Percentiles rank a stretch among this genome's conserved stretches.
Evolutionary conservation across 2,797 vertebrate genomes (phyloP).

Genomic region (Neosilurus mollespiculum): DNA sequence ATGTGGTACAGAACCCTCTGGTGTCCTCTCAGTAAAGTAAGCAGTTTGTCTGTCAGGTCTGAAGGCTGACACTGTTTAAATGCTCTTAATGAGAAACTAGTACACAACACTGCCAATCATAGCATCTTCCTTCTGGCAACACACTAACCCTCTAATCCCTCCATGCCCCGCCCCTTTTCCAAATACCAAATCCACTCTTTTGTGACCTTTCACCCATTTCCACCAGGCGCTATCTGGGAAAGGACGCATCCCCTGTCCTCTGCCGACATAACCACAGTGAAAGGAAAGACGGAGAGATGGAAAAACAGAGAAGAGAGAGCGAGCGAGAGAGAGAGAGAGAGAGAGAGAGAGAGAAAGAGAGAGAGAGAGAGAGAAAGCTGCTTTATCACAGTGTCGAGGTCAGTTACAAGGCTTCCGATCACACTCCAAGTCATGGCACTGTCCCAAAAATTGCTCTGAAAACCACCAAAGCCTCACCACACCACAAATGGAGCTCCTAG

Average conservation of each 20-base stretch:
- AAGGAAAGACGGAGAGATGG: conserved; percentile 24
- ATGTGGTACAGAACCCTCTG: conserved; percentile 33
- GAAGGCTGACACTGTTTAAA: conserved; percentile 38
- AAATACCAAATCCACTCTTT: conserved; percentile 36
- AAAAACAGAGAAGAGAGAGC: conserved; percentile 22
- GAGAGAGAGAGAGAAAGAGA: conserved; percentile 32
- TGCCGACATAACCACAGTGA: conserved; percentile 28
- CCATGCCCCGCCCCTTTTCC: not conserved
- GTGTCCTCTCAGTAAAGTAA: conserved; percentile 36
- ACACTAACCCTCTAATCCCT: not conserved
- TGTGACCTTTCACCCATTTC: conserved; percentile 54
- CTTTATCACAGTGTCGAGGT: conserved; percentile 52
- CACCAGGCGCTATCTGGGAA: conserved; percentile 47
- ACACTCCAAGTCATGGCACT: conserved; percentile 47
- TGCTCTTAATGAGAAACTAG: conserved; percentile 34
- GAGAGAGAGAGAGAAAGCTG: conserved; percentile 1
- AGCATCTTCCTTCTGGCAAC: conserved; percentile 30
- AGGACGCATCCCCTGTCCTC: conserved; percentile 42
- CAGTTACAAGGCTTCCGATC: conserved; percentile 53
- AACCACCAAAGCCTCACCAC: conserved; percentile 50
- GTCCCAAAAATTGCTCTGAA: conserved; percentile 53
- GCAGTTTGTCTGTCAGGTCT: conserved; percentile 35
- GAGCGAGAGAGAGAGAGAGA: conserved; percentile 19
- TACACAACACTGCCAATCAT: not conserved
- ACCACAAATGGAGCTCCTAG: conserved; percentile 37